Evolutionary conservation across 2,888 invertebrate species (phyloP).

Genomic region (Nomada flava): DNA sequence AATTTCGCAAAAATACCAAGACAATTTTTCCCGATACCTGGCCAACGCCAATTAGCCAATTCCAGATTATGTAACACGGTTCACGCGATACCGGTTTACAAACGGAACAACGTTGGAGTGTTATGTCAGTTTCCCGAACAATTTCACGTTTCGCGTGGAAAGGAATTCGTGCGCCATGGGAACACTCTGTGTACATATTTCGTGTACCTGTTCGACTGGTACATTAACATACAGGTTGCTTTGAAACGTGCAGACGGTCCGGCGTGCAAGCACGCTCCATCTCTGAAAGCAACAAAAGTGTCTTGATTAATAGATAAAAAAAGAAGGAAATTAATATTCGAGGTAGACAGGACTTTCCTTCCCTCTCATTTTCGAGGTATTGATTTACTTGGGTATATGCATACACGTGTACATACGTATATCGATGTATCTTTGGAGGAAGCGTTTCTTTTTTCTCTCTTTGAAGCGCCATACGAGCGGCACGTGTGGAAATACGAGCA

Average conservation of each 20-base stretch:
- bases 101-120: slow-evolving; percentile 25
- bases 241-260: no score
- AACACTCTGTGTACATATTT: not conserved
- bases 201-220: slow-evolving; percentile 1
- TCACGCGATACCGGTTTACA: slow-evolving; percentile 24
- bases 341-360: not conserved
- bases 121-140: slow-evolving; percentile 24
- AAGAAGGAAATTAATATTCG: not conserved
- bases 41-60: slow-evolving; percentile 21
- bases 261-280: not conserved
- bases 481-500: slow-evolving; percentile 31
- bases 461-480: slow-evolving; percentile 23
- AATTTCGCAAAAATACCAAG: not conserved
- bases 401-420: not conserved
- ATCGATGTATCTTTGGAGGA: not conserved
- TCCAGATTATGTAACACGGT: slow-evolving; percentile 29
- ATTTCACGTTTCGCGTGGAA: slow-evolving; percentile 19
- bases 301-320: no score
- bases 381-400: slow-evolving; percentile 1
- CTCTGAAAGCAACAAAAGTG: not conserved
- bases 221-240: not conserved
- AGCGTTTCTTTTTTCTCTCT: not conserved
- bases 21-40: slow-evolving; percentile 13
- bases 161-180: not conserved
- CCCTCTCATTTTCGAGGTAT: not conserved